Evolutionary conservation across 2,113 vertebrate genomes (phyloP).

Genomic region (Dendrocopos noguchii): DNA sequence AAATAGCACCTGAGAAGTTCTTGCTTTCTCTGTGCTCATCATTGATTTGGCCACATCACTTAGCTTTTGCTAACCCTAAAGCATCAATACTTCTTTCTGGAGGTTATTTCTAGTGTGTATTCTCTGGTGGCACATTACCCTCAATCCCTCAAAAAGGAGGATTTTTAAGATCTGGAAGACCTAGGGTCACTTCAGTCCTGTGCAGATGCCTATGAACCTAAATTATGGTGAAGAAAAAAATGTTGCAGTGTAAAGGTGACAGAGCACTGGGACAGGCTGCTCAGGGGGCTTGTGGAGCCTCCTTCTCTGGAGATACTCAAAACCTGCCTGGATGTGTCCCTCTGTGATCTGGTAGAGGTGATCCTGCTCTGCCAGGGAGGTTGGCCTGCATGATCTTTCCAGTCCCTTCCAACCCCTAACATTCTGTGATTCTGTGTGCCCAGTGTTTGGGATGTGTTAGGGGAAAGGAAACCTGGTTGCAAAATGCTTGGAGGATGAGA

Average conservation of each 20-base stretch:
- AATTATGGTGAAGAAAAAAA: not conserved
- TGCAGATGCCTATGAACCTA: not conserved
- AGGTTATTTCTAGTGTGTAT: not conserved
- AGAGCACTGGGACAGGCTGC: too few species aligned
- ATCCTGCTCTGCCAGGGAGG: too few species aligned
- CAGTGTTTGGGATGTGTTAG: not conserved
- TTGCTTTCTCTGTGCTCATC: not conserved
- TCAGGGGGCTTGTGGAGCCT: too few species aligned
- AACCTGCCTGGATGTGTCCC: too few species aligned
- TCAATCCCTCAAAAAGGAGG: not conserved
- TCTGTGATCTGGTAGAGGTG: too few species aligned
- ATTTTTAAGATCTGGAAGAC: not conserved
- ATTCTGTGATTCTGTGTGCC: not conserved
- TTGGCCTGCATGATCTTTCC: too few species aligned
- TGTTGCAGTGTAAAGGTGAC: too few species aligned
- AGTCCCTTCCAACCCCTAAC: too few species aligned
- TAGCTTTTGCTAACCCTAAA: not conserved
- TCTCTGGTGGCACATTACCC: not conserved
- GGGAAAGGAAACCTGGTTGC: not conserved
- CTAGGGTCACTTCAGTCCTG: not conserved
- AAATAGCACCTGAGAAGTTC: not conserved
- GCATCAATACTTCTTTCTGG: not conserved
- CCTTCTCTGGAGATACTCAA: too few species aligned
- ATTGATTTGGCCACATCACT: not conserved
- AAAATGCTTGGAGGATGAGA: not conserved